phyloP scores from a whole-genome alignment of 2,113 vertebrate species.

The Heterocephalus glaber region DNA sequence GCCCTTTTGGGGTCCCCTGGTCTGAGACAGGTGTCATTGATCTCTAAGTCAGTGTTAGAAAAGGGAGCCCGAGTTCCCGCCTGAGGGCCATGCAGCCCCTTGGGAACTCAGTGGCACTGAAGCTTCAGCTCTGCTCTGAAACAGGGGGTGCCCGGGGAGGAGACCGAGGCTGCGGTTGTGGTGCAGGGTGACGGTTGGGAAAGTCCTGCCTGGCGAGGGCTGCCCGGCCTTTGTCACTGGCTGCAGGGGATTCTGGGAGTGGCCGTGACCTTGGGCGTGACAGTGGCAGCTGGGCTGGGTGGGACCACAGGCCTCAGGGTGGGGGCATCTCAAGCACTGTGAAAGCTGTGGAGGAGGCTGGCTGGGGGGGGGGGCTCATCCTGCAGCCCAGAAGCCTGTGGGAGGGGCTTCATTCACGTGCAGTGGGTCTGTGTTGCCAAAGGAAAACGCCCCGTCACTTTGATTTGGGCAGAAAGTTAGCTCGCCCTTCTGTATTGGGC shows the following conservation, averaged over 20 bases:
- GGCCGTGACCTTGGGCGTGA: not conserved
- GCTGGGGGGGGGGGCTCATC: not conserved
- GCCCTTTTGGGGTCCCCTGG: not conserved
- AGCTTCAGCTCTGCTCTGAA: not conserved
- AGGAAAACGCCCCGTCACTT: not conserved
- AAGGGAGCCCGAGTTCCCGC: not conserved
- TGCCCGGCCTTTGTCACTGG: not conserved
- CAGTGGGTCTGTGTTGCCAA: rapidly evolving
- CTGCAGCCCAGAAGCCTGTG: not conserved
- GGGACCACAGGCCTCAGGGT: not conserved
- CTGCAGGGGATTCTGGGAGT: too few species aligned
- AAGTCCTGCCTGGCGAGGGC: not conserved
- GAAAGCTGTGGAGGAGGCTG: not conserved
- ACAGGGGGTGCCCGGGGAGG: not conserved
- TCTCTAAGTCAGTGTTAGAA: not conserved
- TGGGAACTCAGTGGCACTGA: too few species aligned
- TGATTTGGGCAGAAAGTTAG: not conserved
- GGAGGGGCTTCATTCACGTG: not conserved
- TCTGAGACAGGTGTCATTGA: not conserved
- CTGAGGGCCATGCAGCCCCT: not conserved
- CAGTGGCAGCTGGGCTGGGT: not conserved
- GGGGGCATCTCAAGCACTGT: not conserved
- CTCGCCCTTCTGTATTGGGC: not conserved
- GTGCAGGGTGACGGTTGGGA: not conserved
- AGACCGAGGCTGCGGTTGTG: not conserved